Evolutionary conservation across 2,888 invertebrate species (phyloP).

Genomic region (Himalopsyche japonica): DNA sequence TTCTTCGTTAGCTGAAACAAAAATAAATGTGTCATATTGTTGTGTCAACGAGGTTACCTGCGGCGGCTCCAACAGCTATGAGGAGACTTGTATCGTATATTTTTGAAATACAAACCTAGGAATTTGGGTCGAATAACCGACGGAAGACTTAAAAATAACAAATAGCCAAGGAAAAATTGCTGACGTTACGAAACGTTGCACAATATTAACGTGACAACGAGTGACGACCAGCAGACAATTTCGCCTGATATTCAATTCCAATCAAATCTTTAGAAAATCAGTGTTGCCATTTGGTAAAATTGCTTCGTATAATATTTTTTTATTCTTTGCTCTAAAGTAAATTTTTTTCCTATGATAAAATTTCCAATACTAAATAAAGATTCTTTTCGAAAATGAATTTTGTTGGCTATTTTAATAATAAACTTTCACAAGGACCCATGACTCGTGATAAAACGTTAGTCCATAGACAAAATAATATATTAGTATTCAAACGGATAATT

Average conservation of each 20-base stretch:
- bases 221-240: slow-evolving; percentile 16
- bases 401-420: too few species aligned
- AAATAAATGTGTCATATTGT: background rate
- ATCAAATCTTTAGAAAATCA: background rate
- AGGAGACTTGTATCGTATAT: background rate
- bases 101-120: background rate
- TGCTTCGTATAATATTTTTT: too few species aligned
- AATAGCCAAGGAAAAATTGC: background rate
- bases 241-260: background rate
- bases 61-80: background rate
- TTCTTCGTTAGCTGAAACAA: background rate
- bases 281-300: background rate
- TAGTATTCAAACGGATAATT: too few species aligned
- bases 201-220: slow-evolving; percentile 5
- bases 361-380: too few species aligned
- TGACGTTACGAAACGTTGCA: slow-evolving; percentile 15
- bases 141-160: slow-evolving; percentile 5
- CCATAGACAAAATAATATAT: too few species aligned
- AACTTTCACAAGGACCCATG: too few species aligned
- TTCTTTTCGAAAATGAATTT: too few species aligned
- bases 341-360: too few species aligned
- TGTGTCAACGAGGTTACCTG: background rate
- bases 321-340: too few species aligned
- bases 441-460: too few species aligned
- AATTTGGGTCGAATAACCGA: slow-evolving; percentile 12